phyloP scores from a whole-genome alignment of 2,113 vertebrate genomes.

The Solenodon paradoxus region DNA sequence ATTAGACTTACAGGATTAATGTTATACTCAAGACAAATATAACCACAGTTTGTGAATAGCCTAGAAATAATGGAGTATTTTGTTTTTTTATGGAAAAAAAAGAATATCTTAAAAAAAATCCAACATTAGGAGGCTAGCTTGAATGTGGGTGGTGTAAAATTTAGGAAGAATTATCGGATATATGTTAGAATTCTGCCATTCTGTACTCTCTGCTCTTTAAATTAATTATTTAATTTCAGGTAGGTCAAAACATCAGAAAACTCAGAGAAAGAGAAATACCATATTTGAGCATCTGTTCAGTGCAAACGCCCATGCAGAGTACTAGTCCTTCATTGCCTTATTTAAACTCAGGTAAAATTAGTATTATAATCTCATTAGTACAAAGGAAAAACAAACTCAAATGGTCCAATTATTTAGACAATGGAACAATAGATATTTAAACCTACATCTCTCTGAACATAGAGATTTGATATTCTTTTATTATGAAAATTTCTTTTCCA shows the following conservation, averaged over 20 bases:
- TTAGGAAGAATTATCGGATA: neutral
- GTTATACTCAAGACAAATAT: neutral
- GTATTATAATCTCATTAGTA: neutral
- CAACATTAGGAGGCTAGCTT: neutral
- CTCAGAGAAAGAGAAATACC: neutral
- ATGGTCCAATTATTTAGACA: neutral
- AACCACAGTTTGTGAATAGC: neutral
- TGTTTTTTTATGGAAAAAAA: neutral
- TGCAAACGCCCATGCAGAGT: neutral
- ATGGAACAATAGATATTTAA: neutral
- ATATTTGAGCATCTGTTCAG: neutral
- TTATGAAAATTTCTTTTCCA: too few relatives aligned
- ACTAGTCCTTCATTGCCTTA: neutral
- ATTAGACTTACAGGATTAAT: neutral
- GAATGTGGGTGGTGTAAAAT: neutral
- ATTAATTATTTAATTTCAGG: neutral
- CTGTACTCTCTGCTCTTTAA: neutral
- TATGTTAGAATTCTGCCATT: neutral
- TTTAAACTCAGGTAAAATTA: neutral
- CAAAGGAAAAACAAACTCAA: neutral
- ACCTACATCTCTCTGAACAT: neutral
- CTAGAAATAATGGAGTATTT: neutral
- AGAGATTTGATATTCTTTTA: neutral
- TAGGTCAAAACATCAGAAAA: neutral
- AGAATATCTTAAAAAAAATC: neutral